Evolutionary conservation across 2,888 invertebrate species (phyloP).

Genomic region (Alitta virens): DNA sequence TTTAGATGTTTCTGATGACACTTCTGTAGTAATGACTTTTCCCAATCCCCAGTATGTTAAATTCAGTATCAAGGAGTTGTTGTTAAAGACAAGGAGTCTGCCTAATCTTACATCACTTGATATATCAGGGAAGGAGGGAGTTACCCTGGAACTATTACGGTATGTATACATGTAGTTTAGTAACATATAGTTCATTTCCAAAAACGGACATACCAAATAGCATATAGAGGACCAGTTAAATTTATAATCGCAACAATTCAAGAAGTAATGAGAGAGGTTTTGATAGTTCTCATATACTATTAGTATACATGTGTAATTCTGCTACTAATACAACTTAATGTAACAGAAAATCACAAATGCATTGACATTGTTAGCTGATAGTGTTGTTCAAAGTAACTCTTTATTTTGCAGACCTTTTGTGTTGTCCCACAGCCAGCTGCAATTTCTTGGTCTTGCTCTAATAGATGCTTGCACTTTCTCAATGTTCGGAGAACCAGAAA

Average conservation of each 20-base stretch:
- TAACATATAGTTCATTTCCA: too few species aligned
- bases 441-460: slow-evolving; percentile 64
- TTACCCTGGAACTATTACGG: slow-evolving; percentile 59
- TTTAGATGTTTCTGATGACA: slow-evolving; percentile 65
- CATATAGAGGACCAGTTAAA: too few species aligned
- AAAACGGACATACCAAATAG: too few species aligned
- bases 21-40: slow-evolving; percentile 39
- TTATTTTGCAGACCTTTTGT: slow-evolving; percentile 44
- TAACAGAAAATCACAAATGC: too few species aligned
- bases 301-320: too few species aligned
- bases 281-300: too few species aligned
- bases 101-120: slow-evolving; percentile 66
- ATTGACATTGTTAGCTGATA: too few species aligned
- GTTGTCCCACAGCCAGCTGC: slow-evolving; percentile 57
- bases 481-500: slow-evolving; percentile 49
- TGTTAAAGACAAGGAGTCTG: slow-evolving; percentile 51
- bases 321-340: too few species aligned
- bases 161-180: too few species aligned
- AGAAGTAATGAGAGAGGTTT: too few species aligned
- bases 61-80: slow-evolving; percentile 41
- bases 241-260: too few species aligned
- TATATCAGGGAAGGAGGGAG: slow-evolving; percentile 65
- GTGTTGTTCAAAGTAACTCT: too few species aligned
- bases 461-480: slow-evolving; percentile 62
- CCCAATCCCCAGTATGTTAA: slow-evolving; percentile 57